These are phyloP conservation scores for Charina bottae DNA, from an alignment of 2,113 vertebrate genomes.

Conservation along the genomic window DNA sequence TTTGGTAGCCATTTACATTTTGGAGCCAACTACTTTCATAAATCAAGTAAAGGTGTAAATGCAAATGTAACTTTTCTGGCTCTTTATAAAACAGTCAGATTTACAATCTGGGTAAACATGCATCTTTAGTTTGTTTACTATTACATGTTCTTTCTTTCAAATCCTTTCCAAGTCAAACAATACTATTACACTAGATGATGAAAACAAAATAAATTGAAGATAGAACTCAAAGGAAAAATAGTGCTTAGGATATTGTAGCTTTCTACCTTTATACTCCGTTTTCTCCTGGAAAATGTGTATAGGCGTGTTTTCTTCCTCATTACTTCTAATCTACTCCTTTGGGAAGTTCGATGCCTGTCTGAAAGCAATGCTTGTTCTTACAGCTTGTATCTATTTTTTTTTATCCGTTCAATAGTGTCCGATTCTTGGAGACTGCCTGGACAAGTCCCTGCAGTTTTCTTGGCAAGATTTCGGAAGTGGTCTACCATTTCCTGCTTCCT, in stretches of 20 bases:
- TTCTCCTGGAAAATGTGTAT: not conserved
- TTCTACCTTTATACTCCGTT: not conserved
- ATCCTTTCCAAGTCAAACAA: not conserved
- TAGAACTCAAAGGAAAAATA: not conserved
- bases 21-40: not conserved
- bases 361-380: constrained; percentile 7
- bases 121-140: not conserved
- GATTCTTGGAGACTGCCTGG: not conserved
- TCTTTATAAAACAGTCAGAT: not conserved
- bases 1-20: not conserved
- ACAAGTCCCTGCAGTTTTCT: too few species aligned
- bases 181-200: not conserved
- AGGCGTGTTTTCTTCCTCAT: constrained; percentile 17
- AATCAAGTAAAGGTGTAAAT: not conserved
- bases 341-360: not conserved
- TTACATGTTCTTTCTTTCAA: not conserved
- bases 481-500: too few species aligned
- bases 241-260: not conserved
- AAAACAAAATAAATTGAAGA: constrained; percentile 12
- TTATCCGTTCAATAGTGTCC: not conserved
- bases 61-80: not conserved
- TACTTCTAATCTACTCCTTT: constrained; percentile 2
- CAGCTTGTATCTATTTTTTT: not conserved
- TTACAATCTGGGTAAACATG: not conserved
- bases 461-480: too few species aligned